These are phyloP conservation scores for Tuta absoluta DNA, from an alignment of 2,888 invertebrate genomes.

Conservation along the genomic window DNA sequence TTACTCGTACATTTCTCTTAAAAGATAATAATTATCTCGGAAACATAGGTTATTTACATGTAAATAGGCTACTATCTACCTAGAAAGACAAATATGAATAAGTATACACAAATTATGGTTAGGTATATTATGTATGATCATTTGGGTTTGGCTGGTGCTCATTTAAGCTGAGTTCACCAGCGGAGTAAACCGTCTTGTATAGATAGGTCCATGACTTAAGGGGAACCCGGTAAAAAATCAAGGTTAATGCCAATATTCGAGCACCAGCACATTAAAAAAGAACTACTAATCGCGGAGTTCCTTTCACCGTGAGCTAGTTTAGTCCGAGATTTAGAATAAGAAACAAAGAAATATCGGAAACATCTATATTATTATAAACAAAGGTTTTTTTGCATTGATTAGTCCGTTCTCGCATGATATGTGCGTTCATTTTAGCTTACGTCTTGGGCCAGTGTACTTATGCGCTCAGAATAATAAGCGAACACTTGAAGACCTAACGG, in stretches of 20 bases:
- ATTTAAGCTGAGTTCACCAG: background rate
- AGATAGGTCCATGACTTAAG: constrained; percentile 25
- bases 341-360: constrained; percentile 50
- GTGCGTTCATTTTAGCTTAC: constrained; percentile 56
- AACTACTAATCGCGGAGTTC: constrained; percentile 46
- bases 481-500: constrained; percentile 31
- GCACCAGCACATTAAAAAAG: constrained; percentile 45
- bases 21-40: too few relatives aligned
- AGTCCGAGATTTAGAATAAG: constrained; percentile 34
- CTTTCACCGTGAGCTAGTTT: constrained; percentile 54
- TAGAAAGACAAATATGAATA: background rate
- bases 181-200: background rate
- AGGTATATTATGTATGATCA: background rate
- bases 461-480: constrained; percentile 35
- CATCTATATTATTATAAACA: constrained; percentile 38
- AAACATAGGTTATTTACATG: background rate
- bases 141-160: constrained; percentile 8
- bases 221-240: constrained; percentile 48
- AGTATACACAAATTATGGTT: background rate
- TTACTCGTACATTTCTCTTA: too few relatives aligned
- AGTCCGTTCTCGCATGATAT: constrained; percentile 53
- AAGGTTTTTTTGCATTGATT: constrained; percentile 58
- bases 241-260: constrained; percentile 56
- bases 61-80: background rate
- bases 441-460: constrained; percentile 47